Base-by-base conservation (phyloP, 2,113 vertebrate genomes). In the Bos taurus region DNA sequence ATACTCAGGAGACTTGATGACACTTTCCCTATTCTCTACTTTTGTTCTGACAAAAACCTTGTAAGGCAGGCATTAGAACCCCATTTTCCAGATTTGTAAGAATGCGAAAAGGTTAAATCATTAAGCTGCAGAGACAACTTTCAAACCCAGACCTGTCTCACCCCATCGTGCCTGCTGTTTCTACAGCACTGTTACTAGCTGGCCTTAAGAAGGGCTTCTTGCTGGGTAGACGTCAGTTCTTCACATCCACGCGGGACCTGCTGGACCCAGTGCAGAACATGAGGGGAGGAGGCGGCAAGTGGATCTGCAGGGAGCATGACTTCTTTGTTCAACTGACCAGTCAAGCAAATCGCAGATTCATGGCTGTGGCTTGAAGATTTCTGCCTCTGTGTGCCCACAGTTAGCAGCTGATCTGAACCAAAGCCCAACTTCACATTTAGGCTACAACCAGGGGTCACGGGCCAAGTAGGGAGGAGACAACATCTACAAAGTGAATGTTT, bases 401-500 rank as follows among this genome's bases (percentile, higher is more conserved):
- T 26, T 92, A 86, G 60, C 67, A 97, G 60, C 86, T 21, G n/a
- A 59, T 71, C 89, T 81, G 48, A 97, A 80, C 50, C 60, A 74
- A 87, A 95, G 40, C 52, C 88, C 15, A 8, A 7, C 40, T 57
- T 92, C 85, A 81, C 36, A 21, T 4, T 60, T 64, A 59, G 46
- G 89, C 87, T 91, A 85, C 82, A 89, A 84, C 84, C 1, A 3
- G 56, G 15, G 71, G 71, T 86, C 96, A 93, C 0, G 46, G 46
- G 28, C 40, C 85, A 91, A 89, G 46, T 17, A 93, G 86, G 40
- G 56, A 94, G 82, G 95, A 93, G 89, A 28, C 60, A 43, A 64
- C 88, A 74, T 64, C 92, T 64, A 95, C 94, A 78, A n/a, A 89
- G 64, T 57, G 43, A 95, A 81, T 97, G 94, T 98, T 98, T 98